A percentile compares a stretch with the other conserved stretches of the same genome.
phyloP scores from a whole-genome alignment of 2,888 invertebrate genomes.

The Imbricaverruca yamaguchii region DNA sequence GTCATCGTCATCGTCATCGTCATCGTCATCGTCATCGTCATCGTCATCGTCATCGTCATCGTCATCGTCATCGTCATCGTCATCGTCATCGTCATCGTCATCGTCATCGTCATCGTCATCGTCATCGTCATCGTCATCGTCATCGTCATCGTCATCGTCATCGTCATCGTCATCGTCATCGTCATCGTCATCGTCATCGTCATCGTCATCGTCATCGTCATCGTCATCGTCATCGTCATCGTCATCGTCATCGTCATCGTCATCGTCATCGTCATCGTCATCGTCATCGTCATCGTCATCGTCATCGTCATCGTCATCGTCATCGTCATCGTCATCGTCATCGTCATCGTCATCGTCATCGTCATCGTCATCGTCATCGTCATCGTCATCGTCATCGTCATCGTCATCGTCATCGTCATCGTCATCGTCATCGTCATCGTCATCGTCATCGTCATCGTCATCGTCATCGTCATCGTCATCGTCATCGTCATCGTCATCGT shows the following conservation, averaged over 20 bases:
- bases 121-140: background rate
- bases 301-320: background rate
- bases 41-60: background rate
- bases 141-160: background rate
- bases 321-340: background rate
- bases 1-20: background rate
- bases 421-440: background rate
- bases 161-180: background rate
- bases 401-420: background rate
- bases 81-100: background rate
- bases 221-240: background rate
- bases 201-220: background rate
- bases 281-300: background rate
- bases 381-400: background rate
- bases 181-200: background rate
- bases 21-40: background rate
- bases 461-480: background rate
- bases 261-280: background rate
- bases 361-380: background rate
- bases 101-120: slow-evolving; percentile 7
- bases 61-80: background rate
- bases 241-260: background rate
- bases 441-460: background rate
- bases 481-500: background rate
- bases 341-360: background rate